These are phyloP conservation scores for Mesembrinibis cayennensis DNA, from an alignment of 2,113 vertebrate species.

Conservation along the genomic window DNA sequence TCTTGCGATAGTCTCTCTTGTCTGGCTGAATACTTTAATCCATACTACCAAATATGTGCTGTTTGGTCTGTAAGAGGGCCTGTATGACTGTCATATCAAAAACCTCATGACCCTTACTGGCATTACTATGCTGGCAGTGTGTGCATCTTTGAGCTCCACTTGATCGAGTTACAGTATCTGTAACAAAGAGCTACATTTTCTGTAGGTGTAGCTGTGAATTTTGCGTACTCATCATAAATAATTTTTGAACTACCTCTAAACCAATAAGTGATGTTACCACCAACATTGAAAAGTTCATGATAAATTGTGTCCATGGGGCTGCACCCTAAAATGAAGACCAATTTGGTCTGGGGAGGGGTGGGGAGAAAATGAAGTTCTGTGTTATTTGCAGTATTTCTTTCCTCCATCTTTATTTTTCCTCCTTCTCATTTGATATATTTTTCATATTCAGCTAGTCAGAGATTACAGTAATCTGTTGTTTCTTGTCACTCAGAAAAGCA, in stretches of 20 bases:
- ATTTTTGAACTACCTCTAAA: background rate
- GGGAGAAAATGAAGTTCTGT: background rate
- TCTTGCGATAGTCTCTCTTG: background rate
- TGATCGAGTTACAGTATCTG: background rate
- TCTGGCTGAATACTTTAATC: background rate
- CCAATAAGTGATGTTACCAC: background rate
- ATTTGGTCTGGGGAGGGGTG: accelerated
- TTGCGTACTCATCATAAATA: background rate
- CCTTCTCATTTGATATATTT: background rate
- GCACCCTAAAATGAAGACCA: background rate
- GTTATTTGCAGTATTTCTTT: background rate
- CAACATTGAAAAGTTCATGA: background rate
- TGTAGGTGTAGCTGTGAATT: background rate
- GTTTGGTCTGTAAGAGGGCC: background rate
- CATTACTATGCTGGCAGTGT: background rate
- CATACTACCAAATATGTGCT: background rate
- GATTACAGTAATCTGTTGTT: constrained; percentile 2
- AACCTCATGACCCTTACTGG: background rate
- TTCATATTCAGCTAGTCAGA: background rate
- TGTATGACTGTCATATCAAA: background rate
- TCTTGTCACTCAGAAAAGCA: background rate
- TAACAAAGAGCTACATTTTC: background rate
- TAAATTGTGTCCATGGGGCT: background rate
- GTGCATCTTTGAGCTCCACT: background rate
- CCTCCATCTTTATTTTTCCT: background rate